Evolutionary conservation across 2,797 vertebrate species (phyloP), one percentile per base, ranked within the genome.

Genomic region (Pristis pectinata): DNA sequence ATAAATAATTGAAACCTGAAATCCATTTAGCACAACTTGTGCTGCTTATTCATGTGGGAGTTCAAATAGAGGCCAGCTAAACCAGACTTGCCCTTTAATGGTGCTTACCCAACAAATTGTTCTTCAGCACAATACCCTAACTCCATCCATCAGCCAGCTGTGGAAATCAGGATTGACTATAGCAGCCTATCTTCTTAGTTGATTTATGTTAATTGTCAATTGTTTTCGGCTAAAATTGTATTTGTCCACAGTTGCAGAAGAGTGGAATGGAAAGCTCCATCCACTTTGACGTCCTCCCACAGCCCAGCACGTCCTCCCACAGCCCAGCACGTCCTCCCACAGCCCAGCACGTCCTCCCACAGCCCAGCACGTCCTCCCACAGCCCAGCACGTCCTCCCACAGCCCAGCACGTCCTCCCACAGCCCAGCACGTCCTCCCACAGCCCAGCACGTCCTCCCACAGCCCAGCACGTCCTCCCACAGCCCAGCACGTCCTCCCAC

Each of bases 1-100:
- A 93, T 93, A 53, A 93, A 93, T 93, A 74, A 93, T 93, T 74
- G 44, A 93, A 74, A 70, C 11, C 92, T 70, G 24, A 70, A 74
- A 74, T 53, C 67, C 67, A 53, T 74, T 93, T 74, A 53, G 92
- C 41, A 93, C 41, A 72, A 93, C 27, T 30, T 74, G 22, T 93
- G 92, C 30, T 53, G 44, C 37, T 93, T 93, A 93, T 93, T 93
- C 64, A 93, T 93, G 92, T 74, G 5, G 61, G 67, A 74, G 92
- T 93, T 93, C 92, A 93, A 67, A 93, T 19, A 93, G 24, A 93
- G 92, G 92, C 70, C 92, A 93, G 27, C 67, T 72, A 19, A 53
- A n/a, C 27, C 92, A 93, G 67, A 49, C 67, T 11, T 53, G 70
- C 67, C 67, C 70, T 67, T 91, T 91, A 37, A 24, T 67, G n/a